Conservation (phyloP, 2,797 vertebrate genomes). For the Mormyrops attenuatus region DNA sequence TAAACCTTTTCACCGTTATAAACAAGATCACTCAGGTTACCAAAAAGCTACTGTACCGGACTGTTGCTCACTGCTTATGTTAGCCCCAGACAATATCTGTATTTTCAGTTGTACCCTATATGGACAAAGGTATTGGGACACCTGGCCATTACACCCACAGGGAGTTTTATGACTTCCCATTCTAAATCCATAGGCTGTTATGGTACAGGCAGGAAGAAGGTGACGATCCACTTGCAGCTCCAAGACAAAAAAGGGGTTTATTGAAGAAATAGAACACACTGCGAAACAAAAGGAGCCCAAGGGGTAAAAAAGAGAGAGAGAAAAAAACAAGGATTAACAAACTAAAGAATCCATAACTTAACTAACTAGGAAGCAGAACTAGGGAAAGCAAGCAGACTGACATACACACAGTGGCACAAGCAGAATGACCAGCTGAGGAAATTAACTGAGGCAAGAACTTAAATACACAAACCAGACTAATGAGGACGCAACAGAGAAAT, state of each 20-base stretch:
- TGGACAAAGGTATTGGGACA: background rate
- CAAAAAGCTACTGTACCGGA: background rate
- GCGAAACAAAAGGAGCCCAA: background rate
- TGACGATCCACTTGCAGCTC: background rate
- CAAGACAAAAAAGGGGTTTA: background rate
- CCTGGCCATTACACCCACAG: background rate
- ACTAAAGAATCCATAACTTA: too few species aligned
- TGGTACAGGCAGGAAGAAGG: background rate
- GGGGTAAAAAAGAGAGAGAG: background rate
- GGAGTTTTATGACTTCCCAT: background rate
- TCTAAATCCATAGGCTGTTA: background rate
- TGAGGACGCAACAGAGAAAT: too few species aligned
- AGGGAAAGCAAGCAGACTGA: background rate
- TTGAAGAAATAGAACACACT: background rate
- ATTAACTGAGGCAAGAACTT: background rate
- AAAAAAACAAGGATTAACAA: background rate
- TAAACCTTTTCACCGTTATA: background rate
- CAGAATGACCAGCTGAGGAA: background rate
- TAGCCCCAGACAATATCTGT: background rate
- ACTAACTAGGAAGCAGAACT: background rate
- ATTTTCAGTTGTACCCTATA: background rate
- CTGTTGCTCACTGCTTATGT: background rate
- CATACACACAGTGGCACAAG: background rate
- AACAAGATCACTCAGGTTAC: background rate
- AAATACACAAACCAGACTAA: background rate